A percentile compares a stretch with the other conserved stretches of the same genome.
Conservation (phyloP, 2,113 vertebrate genomes). For the Dipodomys merriami region DNA sequence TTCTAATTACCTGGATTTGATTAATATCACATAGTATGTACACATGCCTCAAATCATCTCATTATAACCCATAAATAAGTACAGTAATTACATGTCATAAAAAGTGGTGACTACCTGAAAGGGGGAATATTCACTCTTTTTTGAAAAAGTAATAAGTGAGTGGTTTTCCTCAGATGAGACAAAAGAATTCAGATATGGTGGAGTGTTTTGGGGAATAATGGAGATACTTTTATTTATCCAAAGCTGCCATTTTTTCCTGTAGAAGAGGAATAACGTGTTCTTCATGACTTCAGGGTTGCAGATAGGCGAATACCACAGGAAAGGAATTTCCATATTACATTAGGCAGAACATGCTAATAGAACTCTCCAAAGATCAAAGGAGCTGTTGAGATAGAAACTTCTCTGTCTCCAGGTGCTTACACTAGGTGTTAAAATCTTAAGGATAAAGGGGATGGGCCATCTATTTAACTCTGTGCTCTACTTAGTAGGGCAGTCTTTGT, state of each 20-base stretch:
- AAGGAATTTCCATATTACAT: neutral
- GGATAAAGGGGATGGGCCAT: neutral
- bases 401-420: neutral
- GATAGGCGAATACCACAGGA: neutral
- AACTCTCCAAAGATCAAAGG: neutral
- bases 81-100: neutral
- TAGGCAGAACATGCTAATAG: neutral
- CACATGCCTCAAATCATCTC: neutral
- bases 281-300: neutral
- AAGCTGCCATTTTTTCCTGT: neutral
- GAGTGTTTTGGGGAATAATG: neutral
- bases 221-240: neutral
- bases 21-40: neutral
- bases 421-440: neutral
- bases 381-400: neutral
- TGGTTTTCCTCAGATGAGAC: neutral
- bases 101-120: neutral
- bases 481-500: neutral
- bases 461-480: neutral
- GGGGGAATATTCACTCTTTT: neutral
- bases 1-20: neutral
- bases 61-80: neutral
- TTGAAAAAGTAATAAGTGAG: neutral
- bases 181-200: neutral
- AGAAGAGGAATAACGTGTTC: neutral